Base-by-base conservation (phyloP, 1,140 invertebrate genomes). In the Maniola jurtina region DNA sequence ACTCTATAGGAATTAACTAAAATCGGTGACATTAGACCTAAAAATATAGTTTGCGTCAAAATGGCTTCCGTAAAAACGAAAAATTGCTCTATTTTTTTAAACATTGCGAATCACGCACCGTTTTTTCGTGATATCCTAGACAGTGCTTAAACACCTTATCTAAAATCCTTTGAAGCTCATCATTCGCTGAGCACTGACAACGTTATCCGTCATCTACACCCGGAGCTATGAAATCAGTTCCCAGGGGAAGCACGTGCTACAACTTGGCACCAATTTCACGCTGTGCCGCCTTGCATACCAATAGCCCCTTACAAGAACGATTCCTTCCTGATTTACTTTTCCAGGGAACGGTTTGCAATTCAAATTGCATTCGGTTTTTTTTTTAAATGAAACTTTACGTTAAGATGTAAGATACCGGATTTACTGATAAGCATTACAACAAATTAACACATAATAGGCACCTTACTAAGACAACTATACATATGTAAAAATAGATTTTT, bases 231-330 rank as follows among this genome's bases (percentile, higher is more conserved):
- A 60, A 67, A 59, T 59, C 40, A 68, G 59, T 45, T 62, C 40
- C 66, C 55, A 56, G 45, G 60, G 45, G 66, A 62, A 55, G 57
- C 66, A 62, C 60, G 66, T 47, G 65, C 61, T 61, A 45, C 52
- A 70, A 65, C 60, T 62, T 57, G 57, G 67, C 72, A 68, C 68
- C 70, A 68, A 68, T 80, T 75, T 76, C 68, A 67, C 63, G 62
- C 56, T 66, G 42, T 66, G 61, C 60, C 60, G 58, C 54, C 38
- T 50, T 54, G 64, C 64, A 72, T 69, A 69, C 66, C 66, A 68
- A 68, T 59, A 57, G 55, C 42, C 59, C 38, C 40, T 57, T 61
- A 42, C 4, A 35, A 25, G 48, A 55, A 47, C 15, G 16, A 45
- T 15, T 61, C 40, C 10, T 61, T 57, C 15, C 59, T 61, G 35